These are phyloP conservation scores for Cremastinae sp. DNA, from an alignment of 2,888 invertebrate species.

Conservation along the genomic window DNA sequence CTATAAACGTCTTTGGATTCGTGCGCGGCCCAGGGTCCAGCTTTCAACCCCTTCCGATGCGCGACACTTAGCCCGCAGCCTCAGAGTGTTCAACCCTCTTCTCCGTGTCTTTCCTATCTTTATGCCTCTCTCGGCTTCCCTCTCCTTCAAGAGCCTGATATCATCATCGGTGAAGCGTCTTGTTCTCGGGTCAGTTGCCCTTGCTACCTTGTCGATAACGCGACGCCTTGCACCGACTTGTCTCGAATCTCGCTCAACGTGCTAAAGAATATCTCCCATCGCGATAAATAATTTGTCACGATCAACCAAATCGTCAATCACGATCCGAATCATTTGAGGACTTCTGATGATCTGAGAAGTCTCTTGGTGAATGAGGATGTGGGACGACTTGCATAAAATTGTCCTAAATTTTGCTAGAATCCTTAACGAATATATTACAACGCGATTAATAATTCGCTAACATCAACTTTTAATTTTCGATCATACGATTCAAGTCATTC, in stretches of 20 bases:
- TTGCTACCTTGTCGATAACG: constrained; percentile 73
- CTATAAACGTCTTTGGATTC: constrained; percentile 39
- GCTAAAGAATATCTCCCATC: background rate
- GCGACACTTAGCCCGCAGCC: constrained; percentile 15
- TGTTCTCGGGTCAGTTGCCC: constrained; percentile 73
- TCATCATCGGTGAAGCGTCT: constrained; percentile 62
- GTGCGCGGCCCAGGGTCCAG: constrained; percentile 28
- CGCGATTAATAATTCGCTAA: too few relatives aligned
- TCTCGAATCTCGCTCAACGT: background rate
- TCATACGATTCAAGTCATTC: too few relatives aligned
- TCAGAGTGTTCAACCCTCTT: background rate
- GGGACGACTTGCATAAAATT: too few relatives aligned
- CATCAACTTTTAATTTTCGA: too few relatives aligned
- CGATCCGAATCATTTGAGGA: too few relatives aligned
- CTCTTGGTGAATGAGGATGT: too few relatives aligned
- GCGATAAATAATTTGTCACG: background rate
- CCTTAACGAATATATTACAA: too few relatives aligned
- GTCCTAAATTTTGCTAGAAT: too few relatives aligned
- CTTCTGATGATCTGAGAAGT: too few relatives aligned
- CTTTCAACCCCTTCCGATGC: constrained; percentile 25
- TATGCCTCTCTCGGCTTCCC: constrained; percentile 7
- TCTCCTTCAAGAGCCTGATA: constrained; percentile 11
- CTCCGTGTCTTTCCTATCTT: constrained; percentile 30
- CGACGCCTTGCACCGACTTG: background rate
- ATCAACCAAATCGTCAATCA: too few relatives aligned